Percentiles rank a stretch among this genome's conserved stretches.
These are phyloP conservation scores for Poecilus cupreus DNA, from an alignment of 2,888 invertebrate species.

Conservation along the genomic window DNA sequence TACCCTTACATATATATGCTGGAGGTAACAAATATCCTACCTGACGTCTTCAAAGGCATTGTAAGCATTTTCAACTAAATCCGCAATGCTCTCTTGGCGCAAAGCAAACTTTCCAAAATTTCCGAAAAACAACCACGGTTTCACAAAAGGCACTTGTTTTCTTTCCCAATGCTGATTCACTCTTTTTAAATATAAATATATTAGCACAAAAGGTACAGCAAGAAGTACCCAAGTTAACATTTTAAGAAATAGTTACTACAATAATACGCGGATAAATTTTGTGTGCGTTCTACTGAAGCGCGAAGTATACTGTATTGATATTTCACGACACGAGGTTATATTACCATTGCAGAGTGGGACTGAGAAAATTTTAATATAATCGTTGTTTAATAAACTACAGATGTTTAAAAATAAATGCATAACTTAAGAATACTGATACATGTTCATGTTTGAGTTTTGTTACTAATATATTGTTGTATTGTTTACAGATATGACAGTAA, in stretches of 20 bases:
- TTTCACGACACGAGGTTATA: too few relatives aligned
- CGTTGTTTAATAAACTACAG: too few relatives aligned
- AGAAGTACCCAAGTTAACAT: slow-evolving; percentile 10
- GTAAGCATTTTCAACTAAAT: not conserved
- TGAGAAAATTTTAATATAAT: too few relatives aligned
- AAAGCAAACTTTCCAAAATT: slow-evolving; percentile 26
- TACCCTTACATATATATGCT: not conserved
- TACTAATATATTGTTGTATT: too few relatives aligned
- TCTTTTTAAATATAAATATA: not conserved
- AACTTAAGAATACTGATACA: too few relatives aligned
- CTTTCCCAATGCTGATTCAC: slow-evolving; percentile 38
- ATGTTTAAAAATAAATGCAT: too few relatives aligned
- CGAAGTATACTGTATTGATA: not conserved
- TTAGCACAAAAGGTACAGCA: not conserved
- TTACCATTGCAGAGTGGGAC: too few relatives aligned
- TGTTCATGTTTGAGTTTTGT: too few relatives aligned
- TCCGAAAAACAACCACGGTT: slow-evolving; percentile 40
- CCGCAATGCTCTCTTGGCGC: not conserved
- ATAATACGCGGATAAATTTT: not conserved
- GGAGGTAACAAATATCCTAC: not conserved
- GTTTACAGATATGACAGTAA: too few relatives aligned
- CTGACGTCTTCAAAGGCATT: not conserved
- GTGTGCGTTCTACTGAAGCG: not conserved
- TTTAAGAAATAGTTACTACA: not conserved
- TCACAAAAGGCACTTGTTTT: slow-evolving; percentile 25